Percentiles rank a stretch among this genome's conserved stretches.
Conservation (phyloP, 2,113 vertebrate genomes). For the Notiomystis cincta region DNA sequence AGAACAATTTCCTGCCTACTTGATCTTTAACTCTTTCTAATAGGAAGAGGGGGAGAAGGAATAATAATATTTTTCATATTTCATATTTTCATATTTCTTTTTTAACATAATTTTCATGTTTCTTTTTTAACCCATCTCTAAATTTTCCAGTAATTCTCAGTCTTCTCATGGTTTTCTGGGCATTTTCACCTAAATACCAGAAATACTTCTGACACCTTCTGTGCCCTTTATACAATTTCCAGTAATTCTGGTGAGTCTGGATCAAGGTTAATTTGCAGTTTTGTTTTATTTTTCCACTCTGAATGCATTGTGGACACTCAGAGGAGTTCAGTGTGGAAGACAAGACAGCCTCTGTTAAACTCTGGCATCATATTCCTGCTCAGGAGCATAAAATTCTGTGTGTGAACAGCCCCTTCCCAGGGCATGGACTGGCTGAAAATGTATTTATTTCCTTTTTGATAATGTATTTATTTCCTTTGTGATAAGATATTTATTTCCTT, state of each 20-base stretch:
- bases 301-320: rapidly evolving
- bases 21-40: neutral
- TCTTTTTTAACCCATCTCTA: neutral
- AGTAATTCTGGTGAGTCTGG: neutral
- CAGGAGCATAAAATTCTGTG: neutral
- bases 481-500: neutral
- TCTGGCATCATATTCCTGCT: neutral
- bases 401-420: neutral
- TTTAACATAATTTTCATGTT: neutral
- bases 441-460: too few species aligned
- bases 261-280: neutral
- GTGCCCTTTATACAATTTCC: neutral
- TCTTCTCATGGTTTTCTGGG: neutral
- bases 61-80: neutral
- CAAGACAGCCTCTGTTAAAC: neutral
- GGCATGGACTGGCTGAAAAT: neutral
- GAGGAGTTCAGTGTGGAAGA: neutral
- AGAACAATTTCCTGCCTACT: neutral
- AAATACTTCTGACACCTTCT: neutral
- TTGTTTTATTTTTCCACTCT: neutral
- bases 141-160: neutral
- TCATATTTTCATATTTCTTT: neutral
- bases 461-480: neutral
- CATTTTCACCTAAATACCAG: neutral
- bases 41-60: neutral